Evolutionary conservation across 2,797 vertebrate genomes (phyloP), one percentile per base, ranked within the genome.

Genomic region (Chrosomus eos): DNA sequence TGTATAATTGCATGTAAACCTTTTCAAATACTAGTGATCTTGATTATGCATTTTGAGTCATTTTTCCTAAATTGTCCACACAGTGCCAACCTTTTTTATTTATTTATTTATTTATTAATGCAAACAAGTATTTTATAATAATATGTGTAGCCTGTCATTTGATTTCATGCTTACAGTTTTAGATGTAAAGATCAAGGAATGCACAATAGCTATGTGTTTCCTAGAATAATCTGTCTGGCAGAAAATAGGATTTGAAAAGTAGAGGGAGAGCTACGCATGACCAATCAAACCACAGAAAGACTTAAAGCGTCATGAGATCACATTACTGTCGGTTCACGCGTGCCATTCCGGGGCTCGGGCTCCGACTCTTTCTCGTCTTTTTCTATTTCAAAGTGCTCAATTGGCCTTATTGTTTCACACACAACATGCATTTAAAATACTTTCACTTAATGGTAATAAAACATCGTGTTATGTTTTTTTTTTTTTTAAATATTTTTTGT

Each of bases 201-300:
- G 38, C 21, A 78, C 36, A 64, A 45, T 40, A 45, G 40, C 23
- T 71, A 36, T 43, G 4, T 38, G 76, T 51, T 72, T 66, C 31
- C 55, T 51, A 18, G 76, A 85, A 66, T 80, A 73, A 28, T 73
- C 31, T 73, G 28, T 76, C 62, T 78, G 74, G 21, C 48, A 84
- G 73, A 84, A 73, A 74, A 80, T 48, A 33, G 78, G 26, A 60
- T 86, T 86, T 94, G 94, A 94, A 94, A 94, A 94, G 92, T 91
- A 93, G 94, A 94, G 94, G 93, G 94, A 93, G 92, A 94, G 93
- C 93, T 79, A 92, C 87, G 93, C 83, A 82, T 93, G 93, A 92
- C 93, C 93, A 94, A 95, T 94, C 93, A 94, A 90, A 92, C 92
- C 70, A 91, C 92, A 88, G 89, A 89, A 90, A 86, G 92, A 89